phyloP scores from a whole-genome alignment of 23 tunicate genomes.

The Clavelina lepadiformis region DNA sequence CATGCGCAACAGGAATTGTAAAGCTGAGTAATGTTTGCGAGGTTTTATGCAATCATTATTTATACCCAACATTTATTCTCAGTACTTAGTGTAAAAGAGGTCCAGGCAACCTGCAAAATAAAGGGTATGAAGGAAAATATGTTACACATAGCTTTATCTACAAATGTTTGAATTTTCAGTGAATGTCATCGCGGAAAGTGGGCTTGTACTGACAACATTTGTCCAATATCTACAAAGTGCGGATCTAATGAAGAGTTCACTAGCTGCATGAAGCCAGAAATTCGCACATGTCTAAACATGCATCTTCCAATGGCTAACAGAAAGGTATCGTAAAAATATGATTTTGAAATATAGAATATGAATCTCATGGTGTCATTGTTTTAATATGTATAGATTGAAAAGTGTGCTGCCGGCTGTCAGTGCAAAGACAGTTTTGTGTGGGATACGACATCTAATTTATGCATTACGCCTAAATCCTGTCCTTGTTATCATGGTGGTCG shows the following conservation, averaged over 20 bases:
- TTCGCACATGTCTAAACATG: constrained; percentile 82
- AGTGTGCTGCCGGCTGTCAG: constrained; percentile 90
- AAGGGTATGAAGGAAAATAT: too few relatives aligned
- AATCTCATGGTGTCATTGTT: neutral
- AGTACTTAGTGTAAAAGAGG: too few relatives aligned
- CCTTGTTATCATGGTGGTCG: constrained; percentile 98
- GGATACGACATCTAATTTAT: constrained; percentile 51
- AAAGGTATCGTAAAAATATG: constrained; percentile 36
- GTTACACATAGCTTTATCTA: too few relatives aligned
- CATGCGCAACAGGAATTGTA: too few relatives aligned
- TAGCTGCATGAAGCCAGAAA: constrained; percentile 91
- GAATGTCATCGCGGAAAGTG: constrained; percentile 93
- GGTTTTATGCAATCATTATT: too few relatives aligned
- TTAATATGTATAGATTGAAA: constrained; percentile 36
- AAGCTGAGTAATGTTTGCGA: too few relatives aligned
- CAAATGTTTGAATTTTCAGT: constrained; percentile 22
- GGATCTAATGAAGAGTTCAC: constrained; percentile 76
- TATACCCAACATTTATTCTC: too few relatives aligned
- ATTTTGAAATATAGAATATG: neutral
- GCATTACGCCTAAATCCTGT: constrained; percentile 81
- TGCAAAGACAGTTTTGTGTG: constrained; percentile 74
- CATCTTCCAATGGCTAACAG: constrained; percentile 80
- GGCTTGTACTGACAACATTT: constrained; percentile 91
- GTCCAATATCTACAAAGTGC: constrained; percentile 79
- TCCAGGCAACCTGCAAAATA: too few relatives aligned